phyloP scores from a whole-genome alignment of 2,888 invertebrate genomes.

The Cacoxenus indagator region DNA sequence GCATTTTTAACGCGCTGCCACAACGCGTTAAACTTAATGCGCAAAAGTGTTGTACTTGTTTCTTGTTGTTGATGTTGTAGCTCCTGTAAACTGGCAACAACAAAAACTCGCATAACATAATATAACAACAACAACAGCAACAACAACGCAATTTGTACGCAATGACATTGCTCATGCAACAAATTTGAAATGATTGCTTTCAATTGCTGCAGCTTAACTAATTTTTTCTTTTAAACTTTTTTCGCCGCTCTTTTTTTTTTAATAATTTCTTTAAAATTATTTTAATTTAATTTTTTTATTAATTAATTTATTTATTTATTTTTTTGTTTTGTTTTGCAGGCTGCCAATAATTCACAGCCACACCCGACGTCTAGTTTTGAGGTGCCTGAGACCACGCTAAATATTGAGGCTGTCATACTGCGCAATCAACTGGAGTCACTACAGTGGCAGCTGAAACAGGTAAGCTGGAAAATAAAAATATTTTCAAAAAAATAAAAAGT shows the following conservation, averaged over 20 bases:
- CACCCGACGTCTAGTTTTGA: conserved; percentile 29
- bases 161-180: conserved; percentile 17
- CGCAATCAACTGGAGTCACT: conserved; percentile 78
- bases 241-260: background rate
- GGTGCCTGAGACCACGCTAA: conserved; percentile 47
- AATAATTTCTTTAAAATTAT: too few relatives aligned
- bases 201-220: background rate
- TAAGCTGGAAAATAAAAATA: too few relatives aligned
- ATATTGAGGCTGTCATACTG: conserved; percentile 75
- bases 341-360: conserved; percentile 25
- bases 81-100: background rate
- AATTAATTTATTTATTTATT: too few relatives aligned
- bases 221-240: background rate
- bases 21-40: conserved; percentile 4
- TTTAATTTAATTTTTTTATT: too few relatives aligned
- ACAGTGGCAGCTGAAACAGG: conserved; percentile 81
- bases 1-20: conserved; percentile 10
- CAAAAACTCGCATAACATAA: too few relatives aligned
- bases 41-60: background rate
- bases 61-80: background rate
- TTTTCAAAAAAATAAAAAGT: background rate
- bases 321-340: conserved; percentile 40
- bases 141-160: conserved; percentile 27
- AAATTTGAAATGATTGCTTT: conserved; percentile 13
- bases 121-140: background rate